Conservation (phyloP, 2,888 invertebrate genomes). For the Brenthis daphne region DNA sequence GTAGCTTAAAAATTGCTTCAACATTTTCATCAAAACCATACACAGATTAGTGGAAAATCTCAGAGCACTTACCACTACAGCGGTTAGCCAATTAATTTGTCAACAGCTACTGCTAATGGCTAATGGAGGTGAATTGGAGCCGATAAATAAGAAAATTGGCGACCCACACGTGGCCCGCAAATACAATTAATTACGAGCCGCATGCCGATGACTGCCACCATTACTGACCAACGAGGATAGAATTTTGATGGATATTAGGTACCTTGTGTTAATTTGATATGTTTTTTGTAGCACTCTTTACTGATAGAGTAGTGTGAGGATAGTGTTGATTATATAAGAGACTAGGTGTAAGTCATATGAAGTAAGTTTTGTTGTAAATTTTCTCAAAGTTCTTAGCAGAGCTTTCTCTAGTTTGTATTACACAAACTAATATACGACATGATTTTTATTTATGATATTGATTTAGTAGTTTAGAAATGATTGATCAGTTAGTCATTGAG, state of each 20-base stretch:
- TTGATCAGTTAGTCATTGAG: too few relatives aligned
- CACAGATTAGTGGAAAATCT: conserved; percentile 8
- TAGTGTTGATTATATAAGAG: background rate
- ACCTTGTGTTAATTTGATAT: conserved; percentile 33
- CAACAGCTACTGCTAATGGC: conserved; percentile 42
- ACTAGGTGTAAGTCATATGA: too few relatives aligned
- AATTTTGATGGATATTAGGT: conserved; percentile 46
- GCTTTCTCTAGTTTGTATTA: too few relatives aligned
- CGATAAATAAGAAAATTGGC: conserved; percentile 74
- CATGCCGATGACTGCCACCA: conserved; percentile 45
- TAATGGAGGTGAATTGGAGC: conserved; percentile 65
- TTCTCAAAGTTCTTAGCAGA: too few relatives aligned
- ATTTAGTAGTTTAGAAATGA: too few relatives aligned
- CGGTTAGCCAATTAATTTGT: conserved; percentile 41
- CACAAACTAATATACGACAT: too few relatives aligned
- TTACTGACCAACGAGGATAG: conserved; percentile 46
- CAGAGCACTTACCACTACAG: conserved; percentile 5
- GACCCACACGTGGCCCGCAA: conserved; percentile 58
- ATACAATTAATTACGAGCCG: conserved; percentile 61
- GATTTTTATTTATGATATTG: too few relatives aligned
- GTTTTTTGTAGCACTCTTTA: conserved; percentile 10
- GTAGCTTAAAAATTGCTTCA: too few relatives aligned
- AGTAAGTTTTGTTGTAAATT: too few relatives aligned
- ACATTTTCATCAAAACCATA: background rate
- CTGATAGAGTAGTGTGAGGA: too few relatives aligned